These are phyloP conservation scores for Terrapene triunguis DNA, from an alignment of 2,113 vertebrate species.

Conservation along the genomic window DNA sequence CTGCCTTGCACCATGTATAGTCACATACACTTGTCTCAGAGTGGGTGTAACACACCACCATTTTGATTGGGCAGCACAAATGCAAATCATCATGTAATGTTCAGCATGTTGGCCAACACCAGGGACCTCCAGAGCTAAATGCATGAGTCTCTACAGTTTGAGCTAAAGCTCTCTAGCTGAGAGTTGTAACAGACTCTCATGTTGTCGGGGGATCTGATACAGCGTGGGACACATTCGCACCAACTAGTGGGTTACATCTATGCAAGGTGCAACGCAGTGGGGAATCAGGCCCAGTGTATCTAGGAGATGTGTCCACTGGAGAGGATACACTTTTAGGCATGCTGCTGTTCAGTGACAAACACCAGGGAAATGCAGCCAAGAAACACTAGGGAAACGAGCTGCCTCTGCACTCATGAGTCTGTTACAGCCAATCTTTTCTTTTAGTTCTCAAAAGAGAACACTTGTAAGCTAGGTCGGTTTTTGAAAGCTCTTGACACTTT, in stretches of 20 bases:
- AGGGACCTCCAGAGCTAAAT: background rate
- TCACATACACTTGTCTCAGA: background rate
- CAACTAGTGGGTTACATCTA: background rate
- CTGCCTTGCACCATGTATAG: rapidly evolving
- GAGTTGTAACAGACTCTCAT: rapidly evolving
- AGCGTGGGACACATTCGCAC: too few species aligned
- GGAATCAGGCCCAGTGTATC: background rate
- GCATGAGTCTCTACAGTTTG: background rate
- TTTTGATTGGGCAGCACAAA: background rate
- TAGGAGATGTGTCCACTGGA: background rate
- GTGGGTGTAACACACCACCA: background rate
- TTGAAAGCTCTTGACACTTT: background rate
- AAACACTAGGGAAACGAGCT: background rate
- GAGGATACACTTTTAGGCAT: background rate
- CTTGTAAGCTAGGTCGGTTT: background rate
- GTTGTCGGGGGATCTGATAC: background rate
- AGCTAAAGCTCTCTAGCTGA: background rate
- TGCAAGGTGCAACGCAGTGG: rapidly evolving
- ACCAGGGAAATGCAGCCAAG: background rate
- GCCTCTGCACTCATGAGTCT: background rate
- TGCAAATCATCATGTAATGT: background rate
- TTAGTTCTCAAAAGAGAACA: background rate
- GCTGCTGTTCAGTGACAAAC: background rate
- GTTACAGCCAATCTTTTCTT: background rate
- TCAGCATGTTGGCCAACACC: background rate